phyloP scores from a whole-genome alignment of 2,888 invertebrate species.

The Germaria angustata region DNA sequence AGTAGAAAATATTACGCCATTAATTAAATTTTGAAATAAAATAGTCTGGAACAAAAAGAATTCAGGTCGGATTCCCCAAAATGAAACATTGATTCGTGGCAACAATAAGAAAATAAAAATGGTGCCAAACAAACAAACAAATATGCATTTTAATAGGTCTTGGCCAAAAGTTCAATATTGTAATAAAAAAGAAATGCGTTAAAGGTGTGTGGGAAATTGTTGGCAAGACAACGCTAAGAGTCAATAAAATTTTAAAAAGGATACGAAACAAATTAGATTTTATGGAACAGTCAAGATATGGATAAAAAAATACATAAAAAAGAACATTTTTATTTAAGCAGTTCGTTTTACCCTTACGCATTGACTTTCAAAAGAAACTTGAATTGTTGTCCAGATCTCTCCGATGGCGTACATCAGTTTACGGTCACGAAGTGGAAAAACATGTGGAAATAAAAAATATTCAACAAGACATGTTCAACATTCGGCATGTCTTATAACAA shows the following conservation, averaged over 20 bases:
- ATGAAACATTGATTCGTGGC: not conserved
- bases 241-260: not conserved
- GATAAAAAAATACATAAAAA: not conserved
- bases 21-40: too few relatives aligned
- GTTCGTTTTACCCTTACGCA: conserved; percentile 20
- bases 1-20: too few relatives aligned
- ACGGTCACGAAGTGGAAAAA: conserved; percentile 24
- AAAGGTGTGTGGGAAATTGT: not conserved
- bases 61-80: not conserved
- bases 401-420: not conserved
- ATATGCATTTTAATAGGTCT: conserved; percentile 59
- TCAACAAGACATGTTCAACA: not conserved
- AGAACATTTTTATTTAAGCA: not conserved
- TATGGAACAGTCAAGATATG: conserved; percentile 9
- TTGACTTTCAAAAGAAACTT: conserved; percentile 40
- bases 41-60: conserved; percentile 1
- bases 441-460: not conserved
- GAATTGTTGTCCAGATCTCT: not conserved
- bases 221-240: not conserved
- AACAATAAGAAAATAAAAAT: not conserved
- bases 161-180: conserved; percentile 58
- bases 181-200: not conserved
- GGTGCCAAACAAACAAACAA: not conserved
- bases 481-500: conserved; percentile 30
- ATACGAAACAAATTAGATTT: not conserved